Percentiles rank a stretch among this genome's conserved stretches.
phyloP scores from a whole-genome alignment of 2,888 invertebrate genomes.

The Bombyx huttoni region DNA sequence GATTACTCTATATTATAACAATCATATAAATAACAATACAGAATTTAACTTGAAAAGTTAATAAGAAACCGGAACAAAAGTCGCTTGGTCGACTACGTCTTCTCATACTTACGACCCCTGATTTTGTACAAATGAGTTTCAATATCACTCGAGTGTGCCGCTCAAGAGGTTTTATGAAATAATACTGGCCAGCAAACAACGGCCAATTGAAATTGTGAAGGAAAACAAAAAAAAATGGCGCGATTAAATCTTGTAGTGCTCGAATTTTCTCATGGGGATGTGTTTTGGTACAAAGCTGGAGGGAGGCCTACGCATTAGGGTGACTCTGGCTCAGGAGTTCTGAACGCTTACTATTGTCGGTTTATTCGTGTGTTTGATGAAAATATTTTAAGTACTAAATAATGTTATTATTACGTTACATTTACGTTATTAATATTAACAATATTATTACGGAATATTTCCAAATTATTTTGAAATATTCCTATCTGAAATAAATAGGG shows the following conservation, averaged over 20 bases:
- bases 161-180: slow-evolving; percentile 21
- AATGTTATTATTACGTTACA: no score
- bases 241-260: slow-evolving; percentile 61
- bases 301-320: slow-evolving; percentile 41
- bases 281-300: slow-evolving; percentile 65
- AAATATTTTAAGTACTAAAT: no score
- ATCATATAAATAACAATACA: not conserved
- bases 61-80: not conserved
- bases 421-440: no score
- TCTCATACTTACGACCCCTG: not conserved
- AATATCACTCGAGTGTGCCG: slow-evolving; percentile 23
- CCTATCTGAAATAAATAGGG: no score
- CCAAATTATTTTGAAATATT: no score
- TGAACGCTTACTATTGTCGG: no score
- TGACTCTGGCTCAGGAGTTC: slow-evolving; percentile 10
- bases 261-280: slow-evolving; percentile 66
- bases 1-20: not conserved
- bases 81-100: not conserved
- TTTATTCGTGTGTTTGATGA: no score
- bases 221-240: slow-evolving; percentile 63
- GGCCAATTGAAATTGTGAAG: slow-evolving; percentile 28
- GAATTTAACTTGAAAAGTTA: not conserved
- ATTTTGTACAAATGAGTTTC: not conserved
- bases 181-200: slow-evolving; percentile 57
- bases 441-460: no score